Evolutionary conservation across 2,113 vertebrate genomes (phyloP), one percentile per base, ranked within the genome.

Genomic region (Albula glossodonta): DNA sequence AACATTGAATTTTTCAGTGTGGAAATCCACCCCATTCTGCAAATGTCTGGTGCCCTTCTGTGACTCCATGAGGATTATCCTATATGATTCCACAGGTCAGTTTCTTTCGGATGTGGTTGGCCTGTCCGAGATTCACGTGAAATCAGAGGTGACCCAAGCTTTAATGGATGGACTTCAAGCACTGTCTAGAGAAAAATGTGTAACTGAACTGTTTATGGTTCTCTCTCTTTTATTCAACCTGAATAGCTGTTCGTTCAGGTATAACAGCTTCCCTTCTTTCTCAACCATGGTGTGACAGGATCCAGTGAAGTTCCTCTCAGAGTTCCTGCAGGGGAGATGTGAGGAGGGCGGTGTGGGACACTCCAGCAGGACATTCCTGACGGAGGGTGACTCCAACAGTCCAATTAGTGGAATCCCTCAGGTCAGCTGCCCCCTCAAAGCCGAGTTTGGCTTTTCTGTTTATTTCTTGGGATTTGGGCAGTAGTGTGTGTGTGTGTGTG

Each of bases 21-120:
- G 0, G 31, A 41, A 41, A 41, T 41, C 31, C 31, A 41, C 31
- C 31, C 31, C 31, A 41, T 41, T 41, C 31, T 41, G 31, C 31
- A 41, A 41, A 41, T 41, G 31, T 41, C 31, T 41, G 31, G 31
- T 41, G 31, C 11, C 52, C 57, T 12, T 51, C 48, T 31, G 81
- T 60, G 2, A 57, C 53, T 25, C 12, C 19, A 50, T 70, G 52
- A 2, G 78, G 63, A 83, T 13, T 12, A 74, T 6, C 84, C 70
- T 22, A 0, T 15, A 90, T 51, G 31, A 52, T 84, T 88, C 89
- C 83, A 51, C 87, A 97, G 97, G 97, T 86, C 90, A 95, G 84
- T 94, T 96, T 86, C 89, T 97, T 88, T 96, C 93, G 92, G 96
- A 97, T 85, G 70, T 88, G 2, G 84, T 96, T 88, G 81, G 74